Evolutionary conservation across 2,888 invertebrate species (phyloP).

Genomic region (Dendrolimus pini): DNA sequence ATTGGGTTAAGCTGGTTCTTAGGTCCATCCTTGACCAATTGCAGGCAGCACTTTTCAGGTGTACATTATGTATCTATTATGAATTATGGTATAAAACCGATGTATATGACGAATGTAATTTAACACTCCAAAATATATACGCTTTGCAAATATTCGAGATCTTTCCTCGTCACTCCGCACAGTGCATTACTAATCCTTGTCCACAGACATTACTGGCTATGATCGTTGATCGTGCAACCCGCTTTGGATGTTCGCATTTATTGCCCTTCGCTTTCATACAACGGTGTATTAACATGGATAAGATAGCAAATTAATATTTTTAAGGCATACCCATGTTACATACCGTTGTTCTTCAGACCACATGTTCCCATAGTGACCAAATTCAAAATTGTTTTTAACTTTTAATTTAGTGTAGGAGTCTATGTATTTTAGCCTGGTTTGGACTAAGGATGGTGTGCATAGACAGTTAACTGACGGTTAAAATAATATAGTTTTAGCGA

Average conservation of each 20-base stretch:
- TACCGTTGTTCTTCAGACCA: constrained; percentile 32
- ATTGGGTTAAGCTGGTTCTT: too few relatives aligned
- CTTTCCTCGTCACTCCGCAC: constrained; percentile 1
- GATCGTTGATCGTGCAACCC: constrained; percentile 7
- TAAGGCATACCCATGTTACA: constrained; percentile 8
- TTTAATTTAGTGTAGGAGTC: too few relatives aligned
- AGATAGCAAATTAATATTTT: background rate
- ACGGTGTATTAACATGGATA: background rate
- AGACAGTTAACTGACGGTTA: too few relatives aligned
- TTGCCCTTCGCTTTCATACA: constrained; percentile 11
- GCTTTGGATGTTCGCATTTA: constrained; percentile 33
- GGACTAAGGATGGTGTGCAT: too few relatives aligned
- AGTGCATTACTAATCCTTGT: constrained; percentile 14
- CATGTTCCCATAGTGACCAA: constrained; percentile 55
- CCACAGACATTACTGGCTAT: constrained; percentile 20
- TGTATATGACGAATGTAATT: too few relatives aligned
- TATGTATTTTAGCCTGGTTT: too few relatives aligned
- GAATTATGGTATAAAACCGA: too few relatives aligned
- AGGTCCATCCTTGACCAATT: too few relatives aligned
- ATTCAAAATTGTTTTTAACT: constrained; percentile 17
- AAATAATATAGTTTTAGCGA: too few relatives aligned
- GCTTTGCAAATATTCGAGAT: background rate
- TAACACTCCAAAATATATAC: background rate
- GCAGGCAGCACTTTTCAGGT: too few relatives aligned
- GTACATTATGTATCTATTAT: too few relatives aligned